Evolutionary conservation across 2,113 vertebrate genomes (phyloP).

Genomic region (Bagarius yarrelli): DNA sequence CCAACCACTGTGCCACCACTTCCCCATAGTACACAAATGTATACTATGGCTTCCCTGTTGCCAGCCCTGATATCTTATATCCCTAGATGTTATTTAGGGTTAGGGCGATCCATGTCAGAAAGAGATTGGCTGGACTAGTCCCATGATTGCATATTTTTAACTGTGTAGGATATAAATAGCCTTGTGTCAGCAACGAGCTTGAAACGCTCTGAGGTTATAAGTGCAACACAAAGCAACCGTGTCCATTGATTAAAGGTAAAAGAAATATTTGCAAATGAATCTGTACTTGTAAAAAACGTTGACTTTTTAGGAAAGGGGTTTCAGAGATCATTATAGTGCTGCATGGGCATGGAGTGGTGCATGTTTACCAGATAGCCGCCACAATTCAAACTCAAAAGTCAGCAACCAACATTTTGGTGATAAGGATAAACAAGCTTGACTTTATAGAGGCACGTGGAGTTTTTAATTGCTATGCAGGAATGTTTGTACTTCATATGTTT

Average conservation of each 20-base stretch:
- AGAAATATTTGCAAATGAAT: slow-evolving; percentile 32
- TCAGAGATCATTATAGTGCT: slow-evolving; percentile 15
- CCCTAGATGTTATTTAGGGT: slow-evolving; percentile 10
- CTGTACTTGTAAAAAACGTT: slow-evolving; percentile 25
- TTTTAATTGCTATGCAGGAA: background rate
- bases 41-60: background rate
- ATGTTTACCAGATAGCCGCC: slow-evolving; percentile 19
- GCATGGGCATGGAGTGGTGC: slow-evolving; percentile 46
- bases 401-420: background rate
- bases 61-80: background rate
- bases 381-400: background rate
- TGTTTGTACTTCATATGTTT: background rate
- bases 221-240: slow-evolving; percentile 41
- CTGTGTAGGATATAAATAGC: slow-evolving; percentile 76
- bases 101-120: slow-evolving; percentile 53
- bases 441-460: background rate
- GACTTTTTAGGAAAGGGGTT: background rate
- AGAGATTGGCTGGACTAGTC: slow-evolving; percentile 66
- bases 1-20: no score
- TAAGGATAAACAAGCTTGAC: background rate
- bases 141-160: slow-evolving; percentile 84
- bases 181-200: slow-evolving; percentile 57
- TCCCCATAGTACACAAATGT: background rate
- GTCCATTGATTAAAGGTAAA: slow-evolving; percentile 67
- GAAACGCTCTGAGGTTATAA: slow-evolving; percentile 46